Conservation (phyloP, 2,113 vertebrate species). For the Melanotaenia duboulayi region DNA sequence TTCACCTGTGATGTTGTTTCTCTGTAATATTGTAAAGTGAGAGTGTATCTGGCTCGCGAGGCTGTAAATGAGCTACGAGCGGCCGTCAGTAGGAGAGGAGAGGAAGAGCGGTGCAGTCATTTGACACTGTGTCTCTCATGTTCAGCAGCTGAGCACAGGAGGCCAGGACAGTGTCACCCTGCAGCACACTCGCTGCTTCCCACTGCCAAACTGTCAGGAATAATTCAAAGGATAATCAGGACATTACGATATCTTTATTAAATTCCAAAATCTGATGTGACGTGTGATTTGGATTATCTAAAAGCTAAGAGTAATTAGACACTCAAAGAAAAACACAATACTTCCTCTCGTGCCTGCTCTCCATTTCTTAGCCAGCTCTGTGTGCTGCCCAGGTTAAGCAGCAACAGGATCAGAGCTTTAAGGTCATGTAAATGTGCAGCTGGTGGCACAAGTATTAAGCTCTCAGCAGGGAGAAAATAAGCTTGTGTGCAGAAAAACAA, state of each 20-base stretch:
- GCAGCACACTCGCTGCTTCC: conserved; percentile 30
- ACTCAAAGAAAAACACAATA: neutral
- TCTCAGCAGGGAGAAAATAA: conserved; percentile 68
- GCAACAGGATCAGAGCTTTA: conserved; percentile 62
- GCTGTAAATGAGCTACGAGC: conserved; percentile 47
- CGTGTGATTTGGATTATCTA: neutral
- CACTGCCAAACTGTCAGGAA: conserved; percentile 26
- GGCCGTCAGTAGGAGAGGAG: conserved; percentile 8
- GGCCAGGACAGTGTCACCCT: conserved; percentile 52
- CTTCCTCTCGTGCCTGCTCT: neutral
- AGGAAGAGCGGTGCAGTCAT: conserved; percentile 45
- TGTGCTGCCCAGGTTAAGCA: conserved; percentile 57
- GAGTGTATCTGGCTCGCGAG: conserved; percentile 24
- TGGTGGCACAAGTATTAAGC: conserved; percentile 64
- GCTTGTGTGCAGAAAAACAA: conserved; percentile 58
- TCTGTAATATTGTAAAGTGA: conserved; percentile 27
- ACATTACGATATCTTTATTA: neutral
- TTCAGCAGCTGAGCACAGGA: conserved; percentile 67
- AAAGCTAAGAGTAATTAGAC: neutral
- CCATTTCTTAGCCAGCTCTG: conserved; percentile 4
- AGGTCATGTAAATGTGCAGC: conserved; percentile 67
- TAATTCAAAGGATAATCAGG: conserved; percentile 18
- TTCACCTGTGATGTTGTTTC: neutral
- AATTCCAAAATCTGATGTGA: neutral
- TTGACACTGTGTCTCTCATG: conserved; percentile 71